Conservation (phyloP, 2,113 vertebrate genomes). For the Chionomys nivalis region DNA sequence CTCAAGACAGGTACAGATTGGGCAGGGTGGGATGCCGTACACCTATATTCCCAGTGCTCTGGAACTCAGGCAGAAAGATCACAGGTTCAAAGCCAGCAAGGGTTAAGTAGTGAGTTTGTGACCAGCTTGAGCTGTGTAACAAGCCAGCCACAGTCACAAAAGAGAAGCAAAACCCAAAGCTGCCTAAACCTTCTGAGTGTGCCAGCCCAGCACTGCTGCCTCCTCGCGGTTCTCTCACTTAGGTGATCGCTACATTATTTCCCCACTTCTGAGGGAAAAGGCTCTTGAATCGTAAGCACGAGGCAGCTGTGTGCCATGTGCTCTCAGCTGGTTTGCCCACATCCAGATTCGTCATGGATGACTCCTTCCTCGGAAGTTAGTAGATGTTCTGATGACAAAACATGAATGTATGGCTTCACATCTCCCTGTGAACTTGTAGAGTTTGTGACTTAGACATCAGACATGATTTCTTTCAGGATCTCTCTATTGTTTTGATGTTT, state of each 20-base stretch:
- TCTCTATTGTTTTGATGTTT: neutral
- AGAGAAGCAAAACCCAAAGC: neutral
- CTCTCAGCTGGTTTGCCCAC: neutral
- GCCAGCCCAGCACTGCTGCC: neutral
- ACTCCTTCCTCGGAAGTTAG: conserved; percentile 10
- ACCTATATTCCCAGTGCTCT: neutral
- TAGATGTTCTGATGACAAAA: neutral
- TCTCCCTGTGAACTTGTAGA: neutral
- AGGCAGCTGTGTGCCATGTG: neutral
- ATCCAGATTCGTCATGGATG: neutral
- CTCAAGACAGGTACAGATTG: neutral
- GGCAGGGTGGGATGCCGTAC: neutral
- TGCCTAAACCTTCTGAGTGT: neutral
- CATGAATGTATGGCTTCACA: neutral
- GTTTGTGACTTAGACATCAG: neutral
- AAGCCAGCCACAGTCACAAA: neutral
- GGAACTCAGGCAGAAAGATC: neutral
- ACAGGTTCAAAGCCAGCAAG: neutral
- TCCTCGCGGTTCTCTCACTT: neutral
- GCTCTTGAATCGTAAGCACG: neutral
- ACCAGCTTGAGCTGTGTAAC: neutral
- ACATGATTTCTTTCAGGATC: conserved; percentile 23
- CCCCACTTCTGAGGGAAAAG: neutral
- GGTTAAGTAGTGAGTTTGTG: neutral
- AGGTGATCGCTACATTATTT: no score